Conservation (phyloP, 2,113 vertebrate species). For the Cairina moschata region DNA sequence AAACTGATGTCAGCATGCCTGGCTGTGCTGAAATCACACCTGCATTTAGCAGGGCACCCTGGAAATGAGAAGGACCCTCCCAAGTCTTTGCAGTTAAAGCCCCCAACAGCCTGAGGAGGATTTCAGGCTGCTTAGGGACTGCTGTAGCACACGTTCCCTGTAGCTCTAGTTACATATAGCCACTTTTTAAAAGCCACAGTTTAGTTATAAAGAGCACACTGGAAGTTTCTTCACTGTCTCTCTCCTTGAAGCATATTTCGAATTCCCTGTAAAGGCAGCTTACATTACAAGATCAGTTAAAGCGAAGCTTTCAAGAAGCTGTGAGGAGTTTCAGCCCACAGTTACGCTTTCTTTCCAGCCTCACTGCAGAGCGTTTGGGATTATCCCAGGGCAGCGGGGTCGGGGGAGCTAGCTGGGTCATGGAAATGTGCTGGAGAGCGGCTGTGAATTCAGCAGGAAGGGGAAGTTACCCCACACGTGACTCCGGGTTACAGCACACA, state of each 20-base stretch:
- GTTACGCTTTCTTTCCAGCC: background rate
- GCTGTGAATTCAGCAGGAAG: background rate
- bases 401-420: background rate
- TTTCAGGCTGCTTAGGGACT: background rate
- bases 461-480: background rate
- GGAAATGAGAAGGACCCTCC: background rate
- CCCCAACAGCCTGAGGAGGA: background rate
- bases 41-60: background rate
- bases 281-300: background rate
- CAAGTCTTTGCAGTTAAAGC: background rate
- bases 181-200: background rate
- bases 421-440: background rate
- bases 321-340: background rate
- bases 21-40: background rate
- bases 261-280: background rate
- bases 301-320: background rate
- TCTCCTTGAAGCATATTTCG: background rate
- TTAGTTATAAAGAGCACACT: background rate
- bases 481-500: background rate
- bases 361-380: background rate
- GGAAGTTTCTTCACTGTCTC: background rate
- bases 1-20: background rate
- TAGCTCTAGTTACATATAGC: background rate
- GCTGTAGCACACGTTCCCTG: background rate
- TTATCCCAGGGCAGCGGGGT: background rate